phyloP scores from a whole-genome alignment of 2,113 vertebrate species.

The Oryzias melastigma region DNA sequence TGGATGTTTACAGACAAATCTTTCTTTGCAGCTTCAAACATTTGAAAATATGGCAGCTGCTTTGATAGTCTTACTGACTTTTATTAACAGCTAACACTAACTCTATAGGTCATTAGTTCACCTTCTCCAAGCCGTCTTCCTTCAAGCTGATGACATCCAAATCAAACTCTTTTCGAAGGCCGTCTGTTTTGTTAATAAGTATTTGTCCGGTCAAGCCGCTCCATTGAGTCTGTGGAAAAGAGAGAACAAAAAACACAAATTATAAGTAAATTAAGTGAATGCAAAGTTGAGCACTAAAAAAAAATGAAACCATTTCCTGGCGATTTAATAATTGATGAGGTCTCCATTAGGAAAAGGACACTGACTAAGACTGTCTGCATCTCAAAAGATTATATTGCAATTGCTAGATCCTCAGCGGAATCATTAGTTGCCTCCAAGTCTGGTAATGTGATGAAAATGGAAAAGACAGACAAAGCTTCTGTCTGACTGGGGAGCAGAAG shows the following conservation, averaged over 20 bases:
- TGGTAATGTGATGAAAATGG: conserved; percentile 39
- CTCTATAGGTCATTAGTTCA: conserved; percentile 61
- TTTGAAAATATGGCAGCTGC: too few relatives aligned
- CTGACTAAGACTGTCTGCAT: conserved; percentile 32
- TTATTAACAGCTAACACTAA: neutral
- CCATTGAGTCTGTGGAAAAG: conserved; percentile 84
- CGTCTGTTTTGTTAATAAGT: conserved; percentile 92
- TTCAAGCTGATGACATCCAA: conserved; percentile 97
- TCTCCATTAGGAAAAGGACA: conserved; percentile 11
- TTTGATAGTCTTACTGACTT: too few relatives aligned
- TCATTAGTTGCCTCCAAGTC: conserved; percentile 25
- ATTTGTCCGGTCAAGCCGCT: conserved; percentile 94
- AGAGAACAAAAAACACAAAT: conserved; percentile 26
- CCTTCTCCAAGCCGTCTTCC: conserved; percentile 97
- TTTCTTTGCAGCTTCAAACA: too few relatives aligned
- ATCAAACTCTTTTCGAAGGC: conserved; percentile 94
- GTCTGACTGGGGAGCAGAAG: conserved; percentile 28
- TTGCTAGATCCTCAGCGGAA: conserved; percentile 23
- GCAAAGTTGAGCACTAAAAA: conserved; percentile 24
- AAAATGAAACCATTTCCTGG: conserved; percentile 9
- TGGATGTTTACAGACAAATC: neutral
- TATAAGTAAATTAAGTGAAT: conserved; percentile 19
- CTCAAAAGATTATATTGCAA: conserved; percentile 33
- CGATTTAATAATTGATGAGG: conserved; percentile 44
- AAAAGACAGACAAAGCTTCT: conserved; percentile 29